These are phyloP conservation scores for Lutjanus argentimaculatus DNA, from an alignment of 2,797 vertebrate genomes.

Conservation along the genomic window DNA sequence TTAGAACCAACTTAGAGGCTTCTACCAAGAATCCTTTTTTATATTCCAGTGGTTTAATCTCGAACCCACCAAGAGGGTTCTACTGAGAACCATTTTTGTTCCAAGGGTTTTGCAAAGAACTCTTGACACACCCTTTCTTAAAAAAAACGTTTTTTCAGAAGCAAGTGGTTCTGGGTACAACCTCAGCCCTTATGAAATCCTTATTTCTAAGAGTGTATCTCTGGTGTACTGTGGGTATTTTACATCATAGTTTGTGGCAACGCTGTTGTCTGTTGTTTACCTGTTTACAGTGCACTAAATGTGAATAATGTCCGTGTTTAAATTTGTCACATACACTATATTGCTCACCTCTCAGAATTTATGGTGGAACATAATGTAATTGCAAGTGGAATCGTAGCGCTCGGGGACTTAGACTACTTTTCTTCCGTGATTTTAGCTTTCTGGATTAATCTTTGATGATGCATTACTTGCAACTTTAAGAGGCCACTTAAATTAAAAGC, in stretches of 20 bases:
- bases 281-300: constrained; percentile 22
- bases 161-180: too few relatives aligned
- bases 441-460: constrained; percentile 70
- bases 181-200: too few relatives aligned
- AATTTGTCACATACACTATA: constrained; percentile 40
- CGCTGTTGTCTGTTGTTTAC: constrained; percentile 34
- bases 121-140: too few relatives aligned
- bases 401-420: constrained; percentile 52
- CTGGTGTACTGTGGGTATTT: neutral
- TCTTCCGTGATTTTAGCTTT: constrained; percentile 55
- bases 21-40: too few relatives aligned
- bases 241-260: constrained; percentile 22
- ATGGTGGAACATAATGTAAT: constrained; percentile 49
- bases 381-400: constrained; percentile 35
- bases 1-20: too few relatives aligned
- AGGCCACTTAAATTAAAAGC: constrained; percentile 70
- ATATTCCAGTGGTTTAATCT: too few relatives aligned
- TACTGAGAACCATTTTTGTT: too few relatives aligned
- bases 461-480: constrained; percentile 59
- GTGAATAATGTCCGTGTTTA: constrained; percentile 50
- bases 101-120: too few relatives aligned
- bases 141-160: too few relatives aligned
- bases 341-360: constrained; percentile 40
- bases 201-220: neutral
- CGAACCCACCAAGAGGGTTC: too few relatives aligned